phyloP scores from a whole-genome alignment of 1,140 invertebrate genomes.

The Microplitis mediator region DNA sequence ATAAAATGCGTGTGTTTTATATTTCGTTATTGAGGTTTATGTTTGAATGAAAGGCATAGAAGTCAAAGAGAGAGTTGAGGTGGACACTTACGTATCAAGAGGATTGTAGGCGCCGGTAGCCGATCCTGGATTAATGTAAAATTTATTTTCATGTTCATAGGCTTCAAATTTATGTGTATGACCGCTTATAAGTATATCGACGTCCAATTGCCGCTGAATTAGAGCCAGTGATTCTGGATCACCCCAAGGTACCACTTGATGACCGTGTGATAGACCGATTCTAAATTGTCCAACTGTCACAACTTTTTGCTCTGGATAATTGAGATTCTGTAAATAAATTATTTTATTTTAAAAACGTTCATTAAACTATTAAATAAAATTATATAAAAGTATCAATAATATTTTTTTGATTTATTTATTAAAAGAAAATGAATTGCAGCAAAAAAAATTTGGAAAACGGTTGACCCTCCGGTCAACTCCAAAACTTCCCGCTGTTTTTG shows the following conservation, averaged over 20 bases:
- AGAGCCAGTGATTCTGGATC: constrained; percentile 91
- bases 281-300: constrained; percentile 98
- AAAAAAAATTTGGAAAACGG: too few species aligned
- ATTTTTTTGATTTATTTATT: too few species aligned
- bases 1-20: too few species aligned
- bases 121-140: constrained; percentile 99
- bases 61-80: neutral
- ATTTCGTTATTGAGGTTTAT: neutral
- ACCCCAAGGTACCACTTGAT: constrained; percentile 97
- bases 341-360: constrained; percentile 5
- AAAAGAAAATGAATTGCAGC: too few species aligned
- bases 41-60: constrained; percentile 1
- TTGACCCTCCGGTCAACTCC: too few species aligned
- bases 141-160: constrained; percentile 98
- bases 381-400: too few species aligned
- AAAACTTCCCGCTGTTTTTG: too few species aligned
- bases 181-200: constrained; percentile 98
- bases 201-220: constrained; percentile 95
- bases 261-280: constrained; percentile 97
- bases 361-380: neutral
- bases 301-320: constrained; percentile 98
- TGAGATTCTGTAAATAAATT: constrained; percentile 75
- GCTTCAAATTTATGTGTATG: constrained; percentile 99
- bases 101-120: constrained; percentile 97
- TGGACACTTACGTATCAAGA: constrained; percentile 76